Conservation (phyloP, 2,797 vertebrate genomes). For the Chiloscyllium punctatum region DNA sequence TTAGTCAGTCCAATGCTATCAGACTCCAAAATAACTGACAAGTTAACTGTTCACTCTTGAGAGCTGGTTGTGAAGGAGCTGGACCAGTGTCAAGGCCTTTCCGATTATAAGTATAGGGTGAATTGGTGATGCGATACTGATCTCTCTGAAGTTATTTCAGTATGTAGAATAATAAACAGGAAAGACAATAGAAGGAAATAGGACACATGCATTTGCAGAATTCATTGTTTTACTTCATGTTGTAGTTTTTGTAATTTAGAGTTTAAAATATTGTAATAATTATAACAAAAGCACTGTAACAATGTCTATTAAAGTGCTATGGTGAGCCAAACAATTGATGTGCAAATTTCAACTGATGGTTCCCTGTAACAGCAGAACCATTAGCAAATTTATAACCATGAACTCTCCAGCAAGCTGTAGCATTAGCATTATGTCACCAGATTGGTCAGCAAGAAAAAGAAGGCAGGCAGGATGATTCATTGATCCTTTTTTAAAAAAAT, state of each 20-base stretch:
- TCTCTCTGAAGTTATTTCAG: no score
- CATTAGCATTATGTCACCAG: neutral
- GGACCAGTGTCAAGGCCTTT: no score
- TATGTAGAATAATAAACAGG: neutral
- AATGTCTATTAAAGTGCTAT: neutral
- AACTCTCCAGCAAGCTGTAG: no score
- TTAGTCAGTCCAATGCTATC: neutral
- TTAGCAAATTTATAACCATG: no score
- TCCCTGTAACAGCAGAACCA: neutral
- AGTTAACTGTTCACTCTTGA: no score
- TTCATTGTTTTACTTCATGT: neutral
- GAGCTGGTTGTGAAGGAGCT: no score
- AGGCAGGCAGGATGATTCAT: no score
- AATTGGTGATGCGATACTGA: no score
- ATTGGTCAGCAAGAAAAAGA: neutral
- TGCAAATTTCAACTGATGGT: neutral
- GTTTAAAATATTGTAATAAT: neutral
- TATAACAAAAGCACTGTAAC: neutral
- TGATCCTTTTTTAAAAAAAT: neutral
- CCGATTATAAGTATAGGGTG: no score
- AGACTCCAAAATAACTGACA: neutral
- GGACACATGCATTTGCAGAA: neutral
- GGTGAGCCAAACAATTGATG: no score
- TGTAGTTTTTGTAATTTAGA: neutral
- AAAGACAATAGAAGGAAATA: neutral